Base-by-base conservation (phyloP, 2,797 vertebrate species). In the Lagodon rhomboides region DNA sequence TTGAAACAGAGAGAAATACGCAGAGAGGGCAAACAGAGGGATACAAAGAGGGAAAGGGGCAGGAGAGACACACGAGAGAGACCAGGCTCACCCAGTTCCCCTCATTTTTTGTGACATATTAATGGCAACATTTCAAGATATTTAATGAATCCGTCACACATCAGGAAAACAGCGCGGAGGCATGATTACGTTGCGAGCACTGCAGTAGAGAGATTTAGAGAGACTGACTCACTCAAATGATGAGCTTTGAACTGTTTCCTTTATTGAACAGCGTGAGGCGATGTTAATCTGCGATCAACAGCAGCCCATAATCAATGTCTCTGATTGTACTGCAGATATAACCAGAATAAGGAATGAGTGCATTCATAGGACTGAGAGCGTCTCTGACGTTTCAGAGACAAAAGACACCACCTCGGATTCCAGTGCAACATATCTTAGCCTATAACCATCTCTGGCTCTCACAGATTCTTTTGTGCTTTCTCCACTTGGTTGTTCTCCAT, bases 1-100 rank as follows among this genome's bases (percentile, higher is more conserved):
- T 85, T 84, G 88, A 89, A 92, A 91, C 49, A 0, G 62, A 75
- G 63, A 86, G 86, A 91, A 90, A 91, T 77, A 25, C 73, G 66
- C 56, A 60, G 65, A 47, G 71, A 77, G 50, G 44, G 58, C 23
- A 67, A 41, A 73, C 60, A 51, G 16, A 30, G 65, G 75, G 71
- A 86, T 1, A 62, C 58, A 72, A 61, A 50, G 65, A 44, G 64
- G 38, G 22, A 43, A 65, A 34, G 51, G 41, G 65, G 30, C 1
- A n/a, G 27, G 54, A 71, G 12, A 46, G 50, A 85, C 20, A 50
- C 34, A 73, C 23, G 23, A 66, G 27, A 70, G 38, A 63, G 67
- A 65, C 62, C 71, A 73, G 79, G 66, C 65, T n/a, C 18, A 17
- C 62, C 67, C 68, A 41, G 46, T 60, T 79, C 59, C 41, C 27